Conservation (phyloP, 2,797 vertebrate genomes). For the Alectoris magna region DNA sequence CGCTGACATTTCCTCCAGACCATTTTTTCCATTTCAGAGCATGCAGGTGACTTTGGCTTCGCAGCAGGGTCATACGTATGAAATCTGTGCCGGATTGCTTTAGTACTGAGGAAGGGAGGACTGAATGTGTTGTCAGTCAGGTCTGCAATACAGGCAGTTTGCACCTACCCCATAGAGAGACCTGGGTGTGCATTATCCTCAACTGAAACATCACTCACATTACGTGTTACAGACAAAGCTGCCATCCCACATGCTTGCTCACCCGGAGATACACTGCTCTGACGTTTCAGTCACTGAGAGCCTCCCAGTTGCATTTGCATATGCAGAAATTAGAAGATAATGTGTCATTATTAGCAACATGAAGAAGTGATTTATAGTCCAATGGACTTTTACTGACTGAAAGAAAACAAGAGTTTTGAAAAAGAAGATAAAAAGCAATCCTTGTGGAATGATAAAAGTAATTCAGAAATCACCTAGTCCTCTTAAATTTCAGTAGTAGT, state of each 20-base stretch:
- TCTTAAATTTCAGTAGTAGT: constrained; percentile 37
- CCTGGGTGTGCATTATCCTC: neutral
- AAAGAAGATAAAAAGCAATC: neutral
- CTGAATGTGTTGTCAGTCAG: neutral
- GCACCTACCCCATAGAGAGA: neutral
- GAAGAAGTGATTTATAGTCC: neutral
- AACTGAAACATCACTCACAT: accelerated
- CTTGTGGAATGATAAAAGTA: neutral
- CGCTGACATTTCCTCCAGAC: neutral
- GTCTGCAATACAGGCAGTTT: neutral
- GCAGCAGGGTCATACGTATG: neutral
- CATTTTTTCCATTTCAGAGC: neutral
- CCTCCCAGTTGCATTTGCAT: neutral
- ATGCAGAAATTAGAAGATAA: neutral
- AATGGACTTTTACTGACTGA: neutral
- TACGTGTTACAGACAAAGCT: neutral
- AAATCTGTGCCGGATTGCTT: neutral
- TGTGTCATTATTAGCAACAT: neutral
- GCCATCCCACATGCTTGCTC: neutral
- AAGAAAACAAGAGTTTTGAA: neutral
- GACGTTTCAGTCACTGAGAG: neutral
- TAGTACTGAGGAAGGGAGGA: neutral
- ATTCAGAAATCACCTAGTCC: neutral
- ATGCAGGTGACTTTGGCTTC: neutral
- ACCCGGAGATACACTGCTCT: neutral